A percentile compares a stretch with the other conserved stretches of the same genome.
phyloP scores from a whole-genome alignment of 2,888 invertebrate genomes.

The Mactromeris polynyma region DNA sequence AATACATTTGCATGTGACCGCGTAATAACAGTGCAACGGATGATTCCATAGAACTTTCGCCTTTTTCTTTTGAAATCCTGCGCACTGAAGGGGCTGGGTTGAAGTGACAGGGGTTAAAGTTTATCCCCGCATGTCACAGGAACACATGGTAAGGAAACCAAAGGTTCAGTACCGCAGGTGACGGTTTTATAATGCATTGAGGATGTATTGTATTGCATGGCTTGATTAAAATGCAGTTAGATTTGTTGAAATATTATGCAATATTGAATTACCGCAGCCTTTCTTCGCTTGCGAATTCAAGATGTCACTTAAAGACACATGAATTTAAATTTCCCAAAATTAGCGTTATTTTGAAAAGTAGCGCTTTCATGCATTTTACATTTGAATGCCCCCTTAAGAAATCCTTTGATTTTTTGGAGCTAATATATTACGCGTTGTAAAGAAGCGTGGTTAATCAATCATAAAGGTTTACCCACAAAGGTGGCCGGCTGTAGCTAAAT shows the following conservation, averaged over 20 bases:
- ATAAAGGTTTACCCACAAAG: background rate
- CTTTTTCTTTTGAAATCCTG: constrained; percentile 27
- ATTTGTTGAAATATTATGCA: constrained; percentile 60
- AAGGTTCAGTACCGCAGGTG: constrained; percentile 51
- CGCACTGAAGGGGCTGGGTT: constrained; percentile 16
- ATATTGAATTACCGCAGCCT: constrained; percentile 50
- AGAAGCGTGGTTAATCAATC: constrained; percentile 30
- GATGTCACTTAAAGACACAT: constrained; percentile 48
- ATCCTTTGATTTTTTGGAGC: constrained; percentile 14
- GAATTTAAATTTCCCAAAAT: constrained; percentile 36
- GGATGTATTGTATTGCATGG: constrained; percentile 44
- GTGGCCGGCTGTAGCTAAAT: constrained; percentile 17
- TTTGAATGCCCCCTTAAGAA: constrained; percentile 19
- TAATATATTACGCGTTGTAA: constrained; percentile 34
- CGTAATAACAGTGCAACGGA: constrained; percentile 55
- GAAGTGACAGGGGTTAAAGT: constrained; percentile 43
- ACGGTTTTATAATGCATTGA: constrained; percentile 44
- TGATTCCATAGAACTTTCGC: constrained; percentile 11
- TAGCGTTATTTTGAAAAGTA: constrained; percentile 39
- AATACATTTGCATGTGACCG: constrained; percentile 57
- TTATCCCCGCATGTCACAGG: constrained; percentile 43
- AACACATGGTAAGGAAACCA: constrained; percentile 39
- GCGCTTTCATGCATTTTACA: constrained; percentile 31
- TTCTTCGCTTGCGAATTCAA: constrained; percentile 57
- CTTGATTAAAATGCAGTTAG: constrained; percentile 61